A percentile compares a stretch with the other conserved stretches of the same genome.
Conservation (phyloP, 2,888 invertebrate species). For the Carpatolechia fugitivella region DNA sequence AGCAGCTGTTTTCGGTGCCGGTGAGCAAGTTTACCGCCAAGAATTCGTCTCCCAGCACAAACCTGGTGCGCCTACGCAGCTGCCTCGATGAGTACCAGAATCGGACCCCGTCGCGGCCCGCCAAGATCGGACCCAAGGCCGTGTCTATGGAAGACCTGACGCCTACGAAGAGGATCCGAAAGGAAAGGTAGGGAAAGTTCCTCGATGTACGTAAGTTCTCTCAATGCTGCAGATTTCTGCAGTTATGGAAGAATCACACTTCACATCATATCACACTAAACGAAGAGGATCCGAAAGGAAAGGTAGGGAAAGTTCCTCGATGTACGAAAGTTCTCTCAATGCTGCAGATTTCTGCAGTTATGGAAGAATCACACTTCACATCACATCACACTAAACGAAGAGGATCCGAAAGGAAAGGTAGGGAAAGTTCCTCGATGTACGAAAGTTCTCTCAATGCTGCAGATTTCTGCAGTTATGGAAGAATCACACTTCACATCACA, state of each 20-base stretch:
- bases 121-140: slow-evolving; percentile 53
- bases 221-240: too few relatives aligned
- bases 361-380: too few relatives aligned
- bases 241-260: too few relatives aligned
- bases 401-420: slow-evolving; percentile 45
- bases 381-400: too few relatives aligned
- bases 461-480: too few relatives aligned
- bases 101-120: slow-evolving; percentile 32
- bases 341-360: too few relatives aligned
- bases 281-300: slow-evolving; percentile 45
- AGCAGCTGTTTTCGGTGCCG: slow-evolving; percentile 61
- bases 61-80: slow-evolving; percentile 52
- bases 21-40: slow-evolving; percentile 64
- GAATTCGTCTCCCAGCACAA: slow-evolving; percentile 40
- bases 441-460: too few relatives aligned
- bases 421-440: neutral
- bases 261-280: too few relatives aligned
- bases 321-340: too few relatives aligned
- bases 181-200: slow-evolving; percentile 35
- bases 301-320: slow-evolving; percentile 30
- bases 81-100: slow-evolving; percentile 52
- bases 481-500: too few relatives aligned
- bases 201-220: too few relatives aligned
- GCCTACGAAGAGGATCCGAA: slow-evolving; percentile 51
- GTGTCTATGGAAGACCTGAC: slow-evolving; percentile 71